Evolutionary conservation across 2,113 vertebrate species (phyloP), one percentile per base, ranked within the genome.

Genomic region (Scytalopus superciliaris): DNA sequence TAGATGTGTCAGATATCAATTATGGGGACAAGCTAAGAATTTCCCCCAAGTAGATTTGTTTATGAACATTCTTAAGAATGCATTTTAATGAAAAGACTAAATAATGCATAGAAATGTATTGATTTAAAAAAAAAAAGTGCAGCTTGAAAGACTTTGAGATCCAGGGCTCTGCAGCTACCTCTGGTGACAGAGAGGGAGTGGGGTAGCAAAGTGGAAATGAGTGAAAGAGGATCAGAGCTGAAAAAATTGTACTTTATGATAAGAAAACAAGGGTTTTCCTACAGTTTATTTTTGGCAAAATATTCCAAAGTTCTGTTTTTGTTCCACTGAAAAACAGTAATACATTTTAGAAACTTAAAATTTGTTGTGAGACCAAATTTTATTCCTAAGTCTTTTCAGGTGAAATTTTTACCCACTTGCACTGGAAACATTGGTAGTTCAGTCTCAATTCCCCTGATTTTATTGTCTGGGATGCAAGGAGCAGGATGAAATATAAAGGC

Each of bases 111-210:
- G 56, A 60, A 10, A 33, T 75, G 5, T 23, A 88, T 9, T 27
- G 37, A 84, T 74, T 57, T 15, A 37, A 37, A 70, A 78, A 50
- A 55, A 40, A 7, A 40, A 60, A 24, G 5, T 6, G 53, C 33
- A 59, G 2, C 44, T 44, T 40, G 53, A 69, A 45, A 89, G 6
- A 4, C 5, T 75, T 56, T 37, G n/a, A 30, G 28, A 78, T 81
- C 42, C 74, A 47, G 88, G 72, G 88, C 52, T 89, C 93, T 86
- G 60, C 52, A 67, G 68, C 79, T 91, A 78, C 85, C 85, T 92
- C 90, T 94, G 85, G 72, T 88, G 80, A 94, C 84, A 60, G 35
- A 66, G 50, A 49, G 14, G 39, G 47, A 86, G 47, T 78, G 50
- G 56, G 45, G 39, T 28, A 86, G 33, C 33, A 84, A 68, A 83